phyloP scores from a whole-genome alignment of 2,113 vertebrate species.

The Centropristis striata region DNA sequence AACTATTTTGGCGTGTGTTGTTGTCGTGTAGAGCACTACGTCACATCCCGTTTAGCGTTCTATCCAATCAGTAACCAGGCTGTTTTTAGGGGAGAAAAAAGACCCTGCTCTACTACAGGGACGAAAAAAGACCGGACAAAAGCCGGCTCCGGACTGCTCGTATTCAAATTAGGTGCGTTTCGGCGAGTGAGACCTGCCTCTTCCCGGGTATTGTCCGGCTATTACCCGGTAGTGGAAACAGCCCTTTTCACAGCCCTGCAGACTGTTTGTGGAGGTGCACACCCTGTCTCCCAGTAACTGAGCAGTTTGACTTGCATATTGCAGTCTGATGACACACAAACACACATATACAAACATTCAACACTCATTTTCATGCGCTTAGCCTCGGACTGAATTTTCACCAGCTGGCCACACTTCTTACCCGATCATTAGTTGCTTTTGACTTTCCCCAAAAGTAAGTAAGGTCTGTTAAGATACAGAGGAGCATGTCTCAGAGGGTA shows the following conservation, averaged over 20 bases:
- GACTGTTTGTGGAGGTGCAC: neutral
- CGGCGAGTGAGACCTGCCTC: no score
- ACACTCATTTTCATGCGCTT: neutral
- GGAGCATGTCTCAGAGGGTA: conserved; percentile 37
- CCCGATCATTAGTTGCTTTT: conserved; percentile 64
- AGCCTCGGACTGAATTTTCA: conserved; percentile 2
- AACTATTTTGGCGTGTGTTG: no score
- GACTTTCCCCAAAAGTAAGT: conserved; percentile 37
- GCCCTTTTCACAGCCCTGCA: neutral
- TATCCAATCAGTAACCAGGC: no score
- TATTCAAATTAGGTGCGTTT: no score
- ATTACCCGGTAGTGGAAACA: no score
- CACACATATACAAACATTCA: neutral
- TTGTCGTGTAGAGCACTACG: no score
- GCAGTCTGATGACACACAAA: neutral
- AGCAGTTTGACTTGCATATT: conserved; percentile 9
- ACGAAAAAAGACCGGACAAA: no score
- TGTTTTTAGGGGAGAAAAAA: no score
- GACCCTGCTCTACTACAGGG: no score
- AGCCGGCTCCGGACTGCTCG: no score
- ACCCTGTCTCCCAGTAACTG: neutral
- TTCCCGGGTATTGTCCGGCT: no score
- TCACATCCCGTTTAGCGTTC: no score
- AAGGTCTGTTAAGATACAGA: conserved; percentile 35
- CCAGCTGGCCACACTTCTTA: conserved; percentile 56